A percentile compares a stretch with the other conserved stretches of the same genome.
Evolutionary conservation across 64 coral and sea anemone genomes (phyloP).

Genomic region (Trachythela sp.): DNA sequence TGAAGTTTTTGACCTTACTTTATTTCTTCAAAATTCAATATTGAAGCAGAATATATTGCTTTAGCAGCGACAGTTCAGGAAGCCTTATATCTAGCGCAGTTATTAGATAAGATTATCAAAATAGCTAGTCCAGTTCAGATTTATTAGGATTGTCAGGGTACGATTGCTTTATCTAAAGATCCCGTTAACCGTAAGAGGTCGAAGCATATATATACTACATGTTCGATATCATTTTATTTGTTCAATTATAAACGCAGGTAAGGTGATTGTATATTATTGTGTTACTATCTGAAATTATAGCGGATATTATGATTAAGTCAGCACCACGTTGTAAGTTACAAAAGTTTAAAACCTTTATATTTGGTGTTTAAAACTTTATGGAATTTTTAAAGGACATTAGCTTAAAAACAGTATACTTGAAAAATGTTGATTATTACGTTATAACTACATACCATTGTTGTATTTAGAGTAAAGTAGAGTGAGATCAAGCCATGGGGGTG

Average conservation of each 20-base stretch:
- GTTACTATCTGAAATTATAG: background rate
- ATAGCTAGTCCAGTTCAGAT: background rate
- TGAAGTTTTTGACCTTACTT: no score
- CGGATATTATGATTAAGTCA: background rate
- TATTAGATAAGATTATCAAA: background rate
- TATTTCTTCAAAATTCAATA: no score
- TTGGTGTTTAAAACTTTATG: no score
- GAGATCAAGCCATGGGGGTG: no score
- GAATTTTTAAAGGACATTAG: no score
- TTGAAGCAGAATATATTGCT: slow-evolving; percentile 10
- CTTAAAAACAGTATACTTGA: no score
- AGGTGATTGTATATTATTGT: background rate
- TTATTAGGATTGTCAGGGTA: background rate
- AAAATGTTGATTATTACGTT: no score
- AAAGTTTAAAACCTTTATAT: background rate
- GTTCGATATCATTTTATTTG: background rate
- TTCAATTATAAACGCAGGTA: background rate
- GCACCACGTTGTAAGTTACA: background rate
- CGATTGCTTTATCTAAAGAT: background rate
- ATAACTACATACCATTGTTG: no score
- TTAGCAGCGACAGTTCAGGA: background rate
- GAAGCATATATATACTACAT: background rate
- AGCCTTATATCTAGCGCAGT: background rate
- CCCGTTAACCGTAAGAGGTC: background rate
- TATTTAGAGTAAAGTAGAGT: no score